Base-by-base conservation (phyloP, 2,888 invertebrate species). In the Papilio demoleus region DNA sequence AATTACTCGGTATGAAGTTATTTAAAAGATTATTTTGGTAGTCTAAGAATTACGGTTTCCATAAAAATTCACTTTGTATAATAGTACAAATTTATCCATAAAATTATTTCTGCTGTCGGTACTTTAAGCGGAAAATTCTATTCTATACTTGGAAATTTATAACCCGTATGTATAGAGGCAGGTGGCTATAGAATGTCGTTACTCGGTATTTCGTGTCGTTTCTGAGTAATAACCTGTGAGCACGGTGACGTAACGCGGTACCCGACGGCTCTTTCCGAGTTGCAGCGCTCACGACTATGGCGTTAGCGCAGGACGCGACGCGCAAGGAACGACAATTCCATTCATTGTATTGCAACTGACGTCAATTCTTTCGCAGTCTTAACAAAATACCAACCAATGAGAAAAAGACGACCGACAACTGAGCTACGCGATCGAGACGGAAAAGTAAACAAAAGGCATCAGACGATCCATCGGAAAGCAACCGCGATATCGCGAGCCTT, bases 381-480 rank as follows among this genome's bases (percentile, higher is more conserved):
- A 47, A 58, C 65, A 71, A 71, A 71, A 75, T 75, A 68, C 75
- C 36, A 53, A 17, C 56, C 72, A 71, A 77, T 74, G 73, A 77
- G 77, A 77, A 75, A 74, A 77, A 75, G 66, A 72, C 72, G 68
- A 12, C 56, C 75, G 73, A 80, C 77, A 78, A 77, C 80, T 17
- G 31, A 60, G 59, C 36, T 36, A 38, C 24, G 6, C 47, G 17
- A 68, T 67, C 70, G 76, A 78, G 81, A 78, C 79, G 78, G 80
- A 76, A 79, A 83, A 83, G 81, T 82, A 78, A 87, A 84, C 87
- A 85, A 86, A 86, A 82, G 80, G 79, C 79, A 83, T 82, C 83
- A 79, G 77, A 75, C 75, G 65, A 62, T 67, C 70, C 34, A 17
- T 60, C 65, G 71, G 73, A 76, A 73, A 75, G 74, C 63, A 75